Base-by-base conservation (phyloP, 2,797 vertebrate genomes). In the Loris lydekkerianus region DNA sequence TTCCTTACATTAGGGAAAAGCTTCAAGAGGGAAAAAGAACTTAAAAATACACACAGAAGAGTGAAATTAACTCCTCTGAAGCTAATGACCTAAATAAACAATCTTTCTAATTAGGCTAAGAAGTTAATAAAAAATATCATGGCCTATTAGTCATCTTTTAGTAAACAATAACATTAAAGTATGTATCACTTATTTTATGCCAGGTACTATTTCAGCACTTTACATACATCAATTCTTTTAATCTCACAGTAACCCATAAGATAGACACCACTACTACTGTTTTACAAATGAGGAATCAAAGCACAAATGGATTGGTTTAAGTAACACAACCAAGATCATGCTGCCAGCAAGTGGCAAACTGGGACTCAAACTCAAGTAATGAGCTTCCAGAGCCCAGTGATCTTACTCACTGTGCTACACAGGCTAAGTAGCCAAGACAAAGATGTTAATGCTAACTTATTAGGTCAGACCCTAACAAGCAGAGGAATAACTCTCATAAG, bases 121-220 rank as follows among this genome's bases (percentile, higher is more conserved):
- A 94, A 82, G 18, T 94, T 87, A 91, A 80, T 76, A 49, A 85
- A 96, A 91, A 73, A 17, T 69, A 75, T 43, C 40, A 75, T 34
- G 29, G 25, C 21, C 53, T 86, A 70, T 46, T 77, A 81, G 63
- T 18, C 58, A 65, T 69, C 75, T 91, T 84, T 84, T 27, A 72
- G 61, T 70, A 86, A 96, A 77, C 11, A 85, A 69, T 1, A 89
- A n/a, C 37, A 78, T 73, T 89, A 90, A 90, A 95, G 75, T 88
- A 86, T 27, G 3, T 49, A 60, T 49, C n/a, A 61, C 17, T 94
- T 89, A 73, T 56, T 90, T 86, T 80, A 69, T 61, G 56, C 7
- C 46, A 87, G 46, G 77, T 37, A 73, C 17, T 76, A 69, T 70
- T 93, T 82, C 92, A 93, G 75, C 2, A 29, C 9, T 94, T 86